phyloP scores from a whole-genome alignment of 37 sponge, comb jelly and placozoan genomes.

The Hormiphora californensis region DNA sequence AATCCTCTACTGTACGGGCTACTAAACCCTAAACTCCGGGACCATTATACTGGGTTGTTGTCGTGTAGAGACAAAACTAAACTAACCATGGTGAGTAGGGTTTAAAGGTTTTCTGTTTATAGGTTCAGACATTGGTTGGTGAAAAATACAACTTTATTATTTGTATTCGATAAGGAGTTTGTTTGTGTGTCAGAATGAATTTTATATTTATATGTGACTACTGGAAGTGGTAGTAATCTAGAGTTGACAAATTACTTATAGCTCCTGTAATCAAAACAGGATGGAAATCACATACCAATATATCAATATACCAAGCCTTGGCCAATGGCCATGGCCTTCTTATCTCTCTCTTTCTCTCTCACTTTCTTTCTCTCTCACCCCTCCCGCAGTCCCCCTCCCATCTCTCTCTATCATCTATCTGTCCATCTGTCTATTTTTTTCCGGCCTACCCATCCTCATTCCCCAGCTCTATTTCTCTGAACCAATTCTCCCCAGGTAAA shows the following conservation, averaged over 20 bases:
- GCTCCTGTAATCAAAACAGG: too few relatives aligned
- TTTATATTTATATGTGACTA: too few relatives aligned
- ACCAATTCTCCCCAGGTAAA: too few relatives aligned
- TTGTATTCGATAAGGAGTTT: too few relatives aligned
- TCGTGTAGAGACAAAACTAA: conserved; percentile 32
- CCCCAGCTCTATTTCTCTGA: background rate
- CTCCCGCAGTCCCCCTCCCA: background rate
- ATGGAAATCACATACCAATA: background rate
- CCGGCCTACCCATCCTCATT: background rate
- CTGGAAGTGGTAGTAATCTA: too few relatives aligned
- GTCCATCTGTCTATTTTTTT: background rate
- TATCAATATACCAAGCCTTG: background rate
- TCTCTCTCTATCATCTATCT: background rate
- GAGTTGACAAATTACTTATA: too few relatives aligned
- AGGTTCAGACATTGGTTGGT: too few relatives aligned
- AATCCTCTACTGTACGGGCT: conserved; percentile 47
- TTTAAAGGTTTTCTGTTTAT: background rate
- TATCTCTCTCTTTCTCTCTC: background rate
- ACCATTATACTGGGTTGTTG: background rate
- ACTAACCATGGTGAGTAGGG: conserved; percentile 5
- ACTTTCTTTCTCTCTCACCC: background rate
- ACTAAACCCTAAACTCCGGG: conserved; percentile 22
- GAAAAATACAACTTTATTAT: too few relatives aligned
- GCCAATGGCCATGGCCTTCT: background rate
- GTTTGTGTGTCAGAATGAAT: too few relatives aligned